Base-by-base conservation (phyloP, 2,113 vertebrate species). In the Mola mola region DNA sequence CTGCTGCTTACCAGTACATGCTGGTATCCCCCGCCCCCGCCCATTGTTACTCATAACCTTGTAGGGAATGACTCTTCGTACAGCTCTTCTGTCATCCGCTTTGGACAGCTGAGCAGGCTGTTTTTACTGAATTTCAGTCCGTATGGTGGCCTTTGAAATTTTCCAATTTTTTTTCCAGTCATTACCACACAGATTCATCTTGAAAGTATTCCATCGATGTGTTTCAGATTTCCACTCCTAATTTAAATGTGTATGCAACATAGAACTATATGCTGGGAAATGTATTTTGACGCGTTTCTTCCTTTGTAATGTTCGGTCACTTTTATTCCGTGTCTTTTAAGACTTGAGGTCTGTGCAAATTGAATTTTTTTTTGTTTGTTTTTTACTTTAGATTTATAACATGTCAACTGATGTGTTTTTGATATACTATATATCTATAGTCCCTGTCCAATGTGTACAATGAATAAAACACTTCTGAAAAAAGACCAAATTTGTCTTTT, bases 191-290 rank as follows among this genome's bases (percentile, higher is more conserved):
- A 61, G 52, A 21, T 20, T 69, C 60, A 42, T 7, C 8, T 19
- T 41, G 22, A 40, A 61, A 47, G 36, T 78, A 61, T 67, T 55
- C 73, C 60, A 67, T 72, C 4, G 16, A 59, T 82, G 41, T 59
- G 28, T 78, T 83, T 82, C 47, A 42, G 21, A 68, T 69, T 64
- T 83, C 75, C 79, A 79, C 67, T 79, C 72, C 50, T n/a, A 31
- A 72, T 8, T 38, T 79, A 20, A 76, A 89, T 80, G 82, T 87
- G 81, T 90, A 91, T 92, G 89, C 90, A 92, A 88, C 81, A 76
- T 84, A 66, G 74, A 82, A 72, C 21, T 66, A 40, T 70, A 72
- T 82, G 79, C 78, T 79, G 72, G 83, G 72, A 77, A 72, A 79
- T 77, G 67, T 82, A 64, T 77, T 79, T 72, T 72, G 66, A 66